Evolutionary conservation across 2,888 invertebrate species (phyloP), one percentile per base, ranked within the genome.

Genomic region (Xylocampa areola): DNA sequence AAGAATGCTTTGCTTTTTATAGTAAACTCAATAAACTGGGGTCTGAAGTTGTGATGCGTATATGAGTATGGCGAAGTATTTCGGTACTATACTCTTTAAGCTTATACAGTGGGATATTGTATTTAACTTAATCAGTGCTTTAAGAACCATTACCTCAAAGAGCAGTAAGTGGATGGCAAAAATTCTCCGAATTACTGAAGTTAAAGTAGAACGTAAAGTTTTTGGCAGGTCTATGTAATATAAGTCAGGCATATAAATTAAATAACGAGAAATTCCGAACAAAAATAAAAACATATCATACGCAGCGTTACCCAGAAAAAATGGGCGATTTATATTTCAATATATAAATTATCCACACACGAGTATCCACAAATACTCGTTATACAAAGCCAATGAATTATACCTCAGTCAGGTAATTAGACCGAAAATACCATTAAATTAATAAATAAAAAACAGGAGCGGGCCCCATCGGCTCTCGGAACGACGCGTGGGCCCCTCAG

Each of bases 1-100:
- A 94, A 94, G 94, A 94, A 94, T 94, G 93, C 94, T 91, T 92
- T 90, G 92, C 89, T 94, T 94, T 94, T 94, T 94, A 91, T 88
- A 88, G 85, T 79, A 84, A 88, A 85, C 87, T 87, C 88, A 89
- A 89, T 91, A 89, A 86, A 85, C 79, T 73, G 80, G 84, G 88
- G 84, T 45, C 45, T 52, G 37, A 60, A 64, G 57, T 70, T 67
- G 23, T 43, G 40, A 50, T 59, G 35, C 33, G 37, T 29, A 29
- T 29, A 16, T 32, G 30, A 47, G 33, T 29, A 17, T 40, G 13
- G 10, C 4, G 8, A 35, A 13, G 7, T 35, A 27, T 4, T n/a
- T 33, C 17, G 13, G 29, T 25, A 43, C 11, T 6, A 23, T 32
- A 40, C 13, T 41, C 8, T 7, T 29, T 16, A 10, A 16, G 11